phyloP scores from a whole-genome alignment of 2,113 vertebrate genomes.

The Labrus mixtus region DNA sequence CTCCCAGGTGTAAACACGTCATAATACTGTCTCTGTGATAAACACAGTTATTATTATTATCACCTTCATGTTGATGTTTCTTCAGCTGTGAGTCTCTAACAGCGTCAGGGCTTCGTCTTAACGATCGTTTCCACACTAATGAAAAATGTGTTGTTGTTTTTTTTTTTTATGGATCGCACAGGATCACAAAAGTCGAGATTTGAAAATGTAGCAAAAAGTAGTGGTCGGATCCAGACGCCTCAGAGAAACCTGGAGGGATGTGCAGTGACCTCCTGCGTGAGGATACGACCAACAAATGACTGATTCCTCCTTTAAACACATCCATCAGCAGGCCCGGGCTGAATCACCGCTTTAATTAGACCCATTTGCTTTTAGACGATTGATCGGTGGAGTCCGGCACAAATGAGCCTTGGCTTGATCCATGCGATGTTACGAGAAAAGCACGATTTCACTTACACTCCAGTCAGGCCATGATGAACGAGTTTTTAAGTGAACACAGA shows the following conservation, averaged over 20 bases:
- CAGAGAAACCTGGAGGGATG: slow-evolving; percentile 6
- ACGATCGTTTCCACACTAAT: slow-evolving; percentile 23
- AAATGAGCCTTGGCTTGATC: slow-evolving; percentile 59
- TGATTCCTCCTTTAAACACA: slow-evolving; percentile 34
- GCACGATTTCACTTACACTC: slow-evolving; percentile 27
- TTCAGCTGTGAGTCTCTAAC: slow-evolving; percentile 61
- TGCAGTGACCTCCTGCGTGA: slow-evolving; percentile 12
- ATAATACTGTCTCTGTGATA: slow-evolving; percentile 65
- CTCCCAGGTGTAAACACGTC: slow-evolving; percentile 68
- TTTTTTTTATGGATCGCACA: not conserved
- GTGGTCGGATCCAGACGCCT: not conserved
- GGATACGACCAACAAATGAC: slow-evolving; percentile 14
- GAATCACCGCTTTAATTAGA: slow-evolving; percentile 59
- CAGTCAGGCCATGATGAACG: slow-evolving; percentile 29
- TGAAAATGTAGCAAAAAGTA: not conserved
- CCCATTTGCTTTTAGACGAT: slow-evolving; percentile 52
- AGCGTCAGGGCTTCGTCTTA: slow-evolving; percentile 35
- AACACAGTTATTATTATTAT: slow-evolving; percentile 64
- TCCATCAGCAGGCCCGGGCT: slow-evolving; percentile 35
- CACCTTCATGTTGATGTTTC: slow-evolving; percentile 54
- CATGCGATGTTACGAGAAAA: slow-evolving; percentile 32
- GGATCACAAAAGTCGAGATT: not conserved
- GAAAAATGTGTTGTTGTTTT: not conserved
- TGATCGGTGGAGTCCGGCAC: slow-evolving; percentile 45
- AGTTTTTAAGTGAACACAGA: slow-evolving; percentile 8